Conservation (phyloP, 2,888 invertebrate species). For the Dicranocentrus wangi region DNA sequence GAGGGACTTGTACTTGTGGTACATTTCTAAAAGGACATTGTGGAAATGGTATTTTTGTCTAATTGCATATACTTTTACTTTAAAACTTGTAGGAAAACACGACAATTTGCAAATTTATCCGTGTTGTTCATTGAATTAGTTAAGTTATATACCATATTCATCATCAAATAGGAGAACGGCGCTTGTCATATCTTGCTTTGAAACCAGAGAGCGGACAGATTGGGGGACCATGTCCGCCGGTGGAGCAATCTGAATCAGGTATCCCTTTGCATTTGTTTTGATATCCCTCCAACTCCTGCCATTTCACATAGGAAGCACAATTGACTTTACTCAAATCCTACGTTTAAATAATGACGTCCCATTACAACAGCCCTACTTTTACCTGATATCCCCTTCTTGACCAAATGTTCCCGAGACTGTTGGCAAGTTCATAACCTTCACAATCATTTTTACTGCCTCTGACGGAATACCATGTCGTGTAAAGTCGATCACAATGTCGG, state of each 20-base stretch:
- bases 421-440: slow-evolving; percentile 85
- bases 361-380: neutral
- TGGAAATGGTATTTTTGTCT: no score
- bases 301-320: neutral
- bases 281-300: slow-evolving; percentile 84
- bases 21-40: slow-evolving; percentile 81
- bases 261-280: slow-evolving; percentile 82
- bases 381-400: slow-evolving; percentile 84
- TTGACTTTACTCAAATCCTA: no score
- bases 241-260: slow-evolving; percentile 87
- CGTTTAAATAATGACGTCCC: no score
- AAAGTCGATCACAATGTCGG: slow-evolving; percentile 79
- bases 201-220: slow-evolving; percentile 86
- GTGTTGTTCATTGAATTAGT: no score
- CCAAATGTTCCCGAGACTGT: slow-evolving; percentile 91
- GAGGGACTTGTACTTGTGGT: slow-evolving; percentile 93
- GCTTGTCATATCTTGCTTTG: slow-evolving; percentile 89
- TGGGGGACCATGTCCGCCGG: slow-evolving; percentile 90
- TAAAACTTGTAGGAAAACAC: no score
- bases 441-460: slow-evolving; percentile 89
- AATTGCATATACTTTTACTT: no score
- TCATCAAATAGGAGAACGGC: slow-evolving; percentile 94
- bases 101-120: no score
- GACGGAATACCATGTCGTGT: slow-evolving; percentile 87
- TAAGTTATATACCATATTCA: slow-evolving; percentile 85